These are phyloP conservation scores for Styela clava DNA, from an alignment of 23 tunicate genomes.

Conservation along the genomic window DNA sequence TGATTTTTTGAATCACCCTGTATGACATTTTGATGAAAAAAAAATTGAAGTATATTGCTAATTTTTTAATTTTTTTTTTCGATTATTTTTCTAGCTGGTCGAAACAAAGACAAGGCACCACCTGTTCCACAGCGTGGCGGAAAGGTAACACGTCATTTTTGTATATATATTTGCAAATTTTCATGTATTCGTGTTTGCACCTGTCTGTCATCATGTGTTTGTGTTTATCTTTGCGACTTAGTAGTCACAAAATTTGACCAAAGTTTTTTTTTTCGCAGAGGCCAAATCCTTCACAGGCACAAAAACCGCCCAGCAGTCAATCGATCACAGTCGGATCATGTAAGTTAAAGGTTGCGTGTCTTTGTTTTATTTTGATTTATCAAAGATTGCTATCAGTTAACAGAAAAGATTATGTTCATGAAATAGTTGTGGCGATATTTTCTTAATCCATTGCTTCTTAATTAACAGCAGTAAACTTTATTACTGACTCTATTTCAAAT, in stretches of 20 bases:
- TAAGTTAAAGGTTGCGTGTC: too few species aligned
- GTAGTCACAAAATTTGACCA: too few species aligned
- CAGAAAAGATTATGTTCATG: too few species aligned
- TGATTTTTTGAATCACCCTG: too few species aligned
- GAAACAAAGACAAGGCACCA: constrained; percentile 5
- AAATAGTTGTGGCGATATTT: too few species aligned
- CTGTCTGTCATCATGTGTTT: not conserved
- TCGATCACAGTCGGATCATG: not conserved
- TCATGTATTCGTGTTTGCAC: not conserved
- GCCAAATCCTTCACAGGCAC: not conserved
- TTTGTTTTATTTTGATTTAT: too few species aligned
- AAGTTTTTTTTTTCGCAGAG: not conserved
- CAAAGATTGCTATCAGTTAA: too few species aligned
- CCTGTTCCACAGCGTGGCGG: constrained; percentile 10
- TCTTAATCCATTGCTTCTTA: too few species aligned
- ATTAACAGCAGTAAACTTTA: too few species aligned
- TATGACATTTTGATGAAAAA: too few species aligned
- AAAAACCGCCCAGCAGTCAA: not conserved
- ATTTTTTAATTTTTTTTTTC: not conserved
- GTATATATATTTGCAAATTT: not conserved
- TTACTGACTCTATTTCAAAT: too few species aligned
- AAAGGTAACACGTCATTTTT: not conserved
- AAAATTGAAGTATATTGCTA: not conserved
- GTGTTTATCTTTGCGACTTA: too few species aligned
- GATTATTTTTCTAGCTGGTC: not conserved